phyloP scores from a whole-genome alignment of 2,797 vertebrate genomes.

The Sebastes aleutianus region DNA sequence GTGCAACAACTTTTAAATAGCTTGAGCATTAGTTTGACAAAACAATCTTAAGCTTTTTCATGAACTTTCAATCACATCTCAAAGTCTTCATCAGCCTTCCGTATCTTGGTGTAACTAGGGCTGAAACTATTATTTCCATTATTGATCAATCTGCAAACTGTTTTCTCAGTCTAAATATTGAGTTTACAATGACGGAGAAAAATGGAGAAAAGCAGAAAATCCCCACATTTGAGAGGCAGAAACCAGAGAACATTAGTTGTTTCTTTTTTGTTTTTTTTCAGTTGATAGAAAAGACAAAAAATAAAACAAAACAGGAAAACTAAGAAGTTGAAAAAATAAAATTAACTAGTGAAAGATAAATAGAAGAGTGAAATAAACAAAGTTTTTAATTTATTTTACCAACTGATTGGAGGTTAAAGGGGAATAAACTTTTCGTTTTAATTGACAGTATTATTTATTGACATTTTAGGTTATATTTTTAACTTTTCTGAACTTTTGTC shows the following conservation, averaged over 20 bases:
- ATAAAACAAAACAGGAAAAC: too few species aligned
- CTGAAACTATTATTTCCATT: neutral
- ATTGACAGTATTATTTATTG: neutral
- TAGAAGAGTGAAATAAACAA: too few species aligned
- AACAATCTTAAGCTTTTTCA: neutral
- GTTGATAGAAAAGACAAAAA: too few species aligned
- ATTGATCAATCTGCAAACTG: neutral
- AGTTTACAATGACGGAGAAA: neutral
- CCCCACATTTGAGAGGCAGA: neutral
- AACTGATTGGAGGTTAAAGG: neutral
- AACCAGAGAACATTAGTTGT: too few species aligned
- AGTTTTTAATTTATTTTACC: neutral
- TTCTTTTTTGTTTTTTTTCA: too few species aligned
- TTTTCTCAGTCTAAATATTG: neutral
- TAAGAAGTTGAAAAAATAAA: too few species aligned
- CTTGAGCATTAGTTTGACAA: neutral
- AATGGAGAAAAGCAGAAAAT: neutral
- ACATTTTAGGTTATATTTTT: neutral
- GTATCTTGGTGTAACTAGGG: neutral
- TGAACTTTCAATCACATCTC: neutral
- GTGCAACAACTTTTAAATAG: neutral
- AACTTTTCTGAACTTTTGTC: neutral
- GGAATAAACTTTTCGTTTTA: too few species aligned
- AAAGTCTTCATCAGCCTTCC: neutral
- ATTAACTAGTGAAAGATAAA: too few species aligned